Evolutionary conservation across 30 jellyfish, hydroid and myxozoan species (phyloP).

Genomic region (Turritopsis dohrnii): DNA sequence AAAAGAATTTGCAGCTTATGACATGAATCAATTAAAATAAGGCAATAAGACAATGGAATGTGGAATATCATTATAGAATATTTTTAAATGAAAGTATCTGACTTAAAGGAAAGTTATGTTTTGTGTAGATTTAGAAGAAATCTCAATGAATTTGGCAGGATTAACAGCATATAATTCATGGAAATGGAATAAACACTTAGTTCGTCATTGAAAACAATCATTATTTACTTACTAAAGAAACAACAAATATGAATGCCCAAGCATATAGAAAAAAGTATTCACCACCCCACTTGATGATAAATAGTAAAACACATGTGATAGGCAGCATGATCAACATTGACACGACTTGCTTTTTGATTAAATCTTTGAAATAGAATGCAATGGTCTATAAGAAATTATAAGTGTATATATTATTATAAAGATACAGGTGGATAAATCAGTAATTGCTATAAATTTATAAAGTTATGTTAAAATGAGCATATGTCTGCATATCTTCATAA

Average conservation of each 20-base stretch:
- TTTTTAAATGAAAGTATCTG: no score
- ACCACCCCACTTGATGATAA: constrained; percentile 89
- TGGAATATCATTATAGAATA: no score
- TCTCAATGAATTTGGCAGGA: neutral
- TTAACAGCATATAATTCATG: neutral
- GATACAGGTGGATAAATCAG: neutral
- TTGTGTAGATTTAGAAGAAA: neutral
- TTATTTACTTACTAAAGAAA: constrained; percentile 58
- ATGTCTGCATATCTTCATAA: no score
- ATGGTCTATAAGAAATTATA: constrained; percentile 55
- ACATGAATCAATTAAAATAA: no score
- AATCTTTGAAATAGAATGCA: constrained; percentile 86
- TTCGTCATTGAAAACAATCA: neutral
- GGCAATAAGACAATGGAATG: no score
- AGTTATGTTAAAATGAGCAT: no score
- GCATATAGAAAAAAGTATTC: constrained; percentile 72
- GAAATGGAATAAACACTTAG: neutral
- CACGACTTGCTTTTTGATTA: constrained; percentile 68
- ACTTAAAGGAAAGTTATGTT: no score
- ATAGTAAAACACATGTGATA: constrained; percentile 57
- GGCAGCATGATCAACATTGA: constrained; percentile 57
- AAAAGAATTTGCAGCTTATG: no score
- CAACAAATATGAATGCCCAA: constrained; percentile 64
- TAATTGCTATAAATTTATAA: no score
- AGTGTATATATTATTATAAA: no score